These are phyloP conservation scores for Lepidochitona cinerea DNA, from an alignment of 2,888 invertebrate genomes.

Conservation along the genomic window DNA sequence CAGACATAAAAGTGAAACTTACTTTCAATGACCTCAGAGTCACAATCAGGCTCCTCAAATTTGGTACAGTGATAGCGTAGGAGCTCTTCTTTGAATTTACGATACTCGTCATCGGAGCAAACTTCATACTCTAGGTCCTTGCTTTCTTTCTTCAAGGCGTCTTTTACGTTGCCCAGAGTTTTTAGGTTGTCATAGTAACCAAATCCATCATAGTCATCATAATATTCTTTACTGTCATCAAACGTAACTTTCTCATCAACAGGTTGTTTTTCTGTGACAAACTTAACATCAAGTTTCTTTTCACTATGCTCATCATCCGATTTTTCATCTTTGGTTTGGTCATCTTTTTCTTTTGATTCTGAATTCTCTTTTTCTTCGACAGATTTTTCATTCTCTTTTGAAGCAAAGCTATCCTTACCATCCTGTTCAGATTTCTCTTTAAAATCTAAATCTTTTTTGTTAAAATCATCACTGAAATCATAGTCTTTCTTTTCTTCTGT, in stretches of 20 bases:
- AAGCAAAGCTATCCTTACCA: neutral
- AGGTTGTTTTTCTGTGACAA: neutral
- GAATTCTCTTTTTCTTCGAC: neutral
- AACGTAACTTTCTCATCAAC: neutral
- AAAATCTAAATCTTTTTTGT: constrained; percentile 6
- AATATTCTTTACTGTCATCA: neutral
- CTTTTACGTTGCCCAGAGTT: neutral
- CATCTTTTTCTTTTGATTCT: neutral
- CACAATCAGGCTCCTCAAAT: constrained; percentile 55
- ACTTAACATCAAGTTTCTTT: too few species aligned
- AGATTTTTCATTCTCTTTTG: neutral
- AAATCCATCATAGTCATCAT: neutral
- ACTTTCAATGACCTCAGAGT: constrained; percentile 39
- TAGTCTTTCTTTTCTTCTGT: constrained; percentile 7
- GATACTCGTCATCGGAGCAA: constrained; percentile 50
- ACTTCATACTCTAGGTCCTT: constrained; percentile 17
- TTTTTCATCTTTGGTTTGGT: neutral
- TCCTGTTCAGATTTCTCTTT: neutral
- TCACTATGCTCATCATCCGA: neutral
- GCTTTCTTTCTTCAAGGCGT: constrained; percentile 18
- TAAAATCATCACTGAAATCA: constrained; percentile 5
- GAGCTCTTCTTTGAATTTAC: constrained; percentile 55
- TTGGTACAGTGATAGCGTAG: constrained; percentile 58
- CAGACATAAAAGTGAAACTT: too few species aligned
- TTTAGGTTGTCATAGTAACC: neutral